phyloP scores from a whole-genome alignment of 2,888 invertebrate species.

The Brenthis daphne region DNA sequence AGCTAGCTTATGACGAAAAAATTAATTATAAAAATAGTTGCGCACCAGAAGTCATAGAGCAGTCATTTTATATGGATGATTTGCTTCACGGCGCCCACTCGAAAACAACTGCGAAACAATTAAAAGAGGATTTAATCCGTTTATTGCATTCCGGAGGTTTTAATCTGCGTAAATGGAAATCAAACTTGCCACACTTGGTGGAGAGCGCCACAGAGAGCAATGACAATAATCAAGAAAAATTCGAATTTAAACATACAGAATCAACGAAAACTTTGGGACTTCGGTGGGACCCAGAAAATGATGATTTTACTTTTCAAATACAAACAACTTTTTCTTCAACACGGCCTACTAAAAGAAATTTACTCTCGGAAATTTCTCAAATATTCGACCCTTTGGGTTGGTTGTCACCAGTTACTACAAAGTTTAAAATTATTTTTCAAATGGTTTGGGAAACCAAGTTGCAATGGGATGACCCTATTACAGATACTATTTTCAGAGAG shows the following conservation, averaged over 20 bases:
- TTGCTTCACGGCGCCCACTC: background rate
- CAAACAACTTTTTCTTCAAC: too few species aligned
- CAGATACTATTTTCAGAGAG: background rate
- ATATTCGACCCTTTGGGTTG: background rate
- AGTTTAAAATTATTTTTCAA: background rate
- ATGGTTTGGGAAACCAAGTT: background rate
- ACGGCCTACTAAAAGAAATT: background rate
- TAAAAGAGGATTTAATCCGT: too few species aligned
- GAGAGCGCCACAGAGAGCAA: too few species aligned
- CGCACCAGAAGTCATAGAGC: background rate
- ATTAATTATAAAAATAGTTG: too few species aligned
- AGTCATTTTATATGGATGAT: constrained; percentile 33
- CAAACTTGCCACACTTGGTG: too few species aligned
- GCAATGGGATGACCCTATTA: background rate
- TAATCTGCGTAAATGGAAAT: too few species aligned
- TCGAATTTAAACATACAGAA: background rate
- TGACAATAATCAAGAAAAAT: background rate
- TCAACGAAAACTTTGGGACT: background rate
- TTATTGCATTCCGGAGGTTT: too few species aligned
- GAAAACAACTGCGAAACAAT: too few species aligned
- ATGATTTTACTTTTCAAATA: background rate
- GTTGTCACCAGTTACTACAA: background rate
- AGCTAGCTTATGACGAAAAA: constrained; percentile 34
- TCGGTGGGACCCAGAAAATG: background rate
- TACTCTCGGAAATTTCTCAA: background rate